Conservation (phyloP, 1,140 invertebrate genomes). For the Brachionus plicatilis region DNA sequence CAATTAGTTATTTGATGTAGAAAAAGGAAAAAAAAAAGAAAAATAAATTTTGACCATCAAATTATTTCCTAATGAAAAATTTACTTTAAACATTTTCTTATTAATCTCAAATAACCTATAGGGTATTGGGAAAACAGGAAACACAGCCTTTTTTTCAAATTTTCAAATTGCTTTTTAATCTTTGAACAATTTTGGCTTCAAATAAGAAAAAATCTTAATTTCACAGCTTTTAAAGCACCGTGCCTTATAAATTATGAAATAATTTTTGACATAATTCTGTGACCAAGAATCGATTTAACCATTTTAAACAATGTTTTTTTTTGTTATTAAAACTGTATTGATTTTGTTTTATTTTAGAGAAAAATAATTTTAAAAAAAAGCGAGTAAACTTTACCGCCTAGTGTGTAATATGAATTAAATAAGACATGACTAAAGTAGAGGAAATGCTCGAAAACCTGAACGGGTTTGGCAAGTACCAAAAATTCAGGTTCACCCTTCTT, state of each 20-base stretch:
- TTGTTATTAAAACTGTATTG: neutral
- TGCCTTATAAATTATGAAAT: neutral
- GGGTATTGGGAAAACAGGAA: neutral
- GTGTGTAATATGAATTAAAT: neutral
- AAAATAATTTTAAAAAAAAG: neutral
- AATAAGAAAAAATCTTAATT: neutral
- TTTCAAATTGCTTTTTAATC: neutral
- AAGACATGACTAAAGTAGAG: constrained; percentile 19
- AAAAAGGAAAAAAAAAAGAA: no score
- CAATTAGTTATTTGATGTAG: neutral
- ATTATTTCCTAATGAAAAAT: neutral
- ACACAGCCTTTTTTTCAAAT: neutral
- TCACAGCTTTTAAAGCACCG: neutral
- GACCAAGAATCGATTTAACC: constrained; percentile 17
- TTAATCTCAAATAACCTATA: neutral
- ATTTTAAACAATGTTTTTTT: neutral
- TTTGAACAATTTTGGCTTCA: neutral
- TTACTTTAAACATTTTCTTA: neutral
- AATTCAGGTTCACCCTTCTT: neutral
- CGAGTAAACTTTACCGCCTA: neutral
- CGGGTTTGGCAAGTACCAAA: constrained; percentile 37
- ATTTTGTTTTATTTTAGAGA: constrained; percentile 22
- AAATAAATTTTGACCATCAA: neutral
- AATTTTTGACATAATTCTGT: constrained; percentile 3
- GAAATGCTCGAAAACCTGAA: constrained; percentile 13